A percentile compares a stretch with the other conserved stretches of the same genome.
Evolutionary conservation across 2,797 vertebrate genomes (phyloP).

Genomic region (Taenioides sp.): DNA sequence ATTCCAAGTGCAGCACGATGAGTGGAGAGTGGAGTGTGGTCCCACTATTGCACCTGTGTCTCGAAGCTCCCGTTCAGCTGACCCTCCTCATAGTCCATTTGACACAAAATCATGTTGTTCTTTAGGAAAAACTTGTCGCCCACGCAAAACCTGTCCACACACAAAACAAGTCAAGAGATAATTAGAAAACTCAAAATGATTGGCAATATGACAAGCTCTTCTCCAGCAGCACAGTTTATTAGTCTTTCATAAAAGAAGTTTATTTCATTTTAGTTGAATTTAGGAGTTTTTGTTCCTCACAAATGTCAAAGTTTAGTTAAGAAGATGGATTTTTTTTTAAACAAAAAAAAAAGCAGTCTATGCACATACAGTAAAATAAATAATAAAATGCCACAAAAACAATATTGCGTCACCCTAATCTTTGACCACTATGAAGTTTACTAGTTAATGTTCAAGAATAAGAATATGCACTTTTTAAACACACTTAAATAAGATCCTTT

Average conservation of each 20-base stretch:
- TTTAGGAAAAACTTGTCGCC: constrained; percentile 99
- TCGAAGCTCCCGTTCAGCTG: constrained; percentile 99
- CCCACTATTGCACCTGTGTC: constrained; percentile 94
- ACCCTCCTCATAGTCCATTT: constrained; percentile 99
- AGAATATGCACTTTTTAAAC: too few relatives aligned
- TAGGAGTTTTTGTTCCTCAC: neutral
- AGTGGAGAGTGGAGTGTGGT: constrained; percentile 69
- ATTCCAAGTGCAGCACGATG: constrained; percentile 80
- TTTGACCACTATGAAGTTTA: too few relatives aligned
- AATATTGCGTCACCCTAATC: too few relatives aligned
- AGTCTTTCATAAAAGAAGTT: neutral
- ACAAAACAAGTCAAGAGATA: constrained; percentile 41
- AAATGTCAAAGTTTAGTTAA: neutral
- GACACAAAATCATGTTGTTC: constrained; percentile 99
- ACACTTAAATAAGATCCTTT: neutral
- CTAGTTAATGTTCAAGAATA: too few relatives aligned
- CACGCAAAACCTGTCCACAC: constrained; percentile 91
- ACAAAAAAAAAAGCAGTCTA: too few relatives aligned
- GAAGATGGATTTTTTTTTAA: too few relatives aligned
- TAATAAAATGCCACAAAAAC: too few relatives aligned
- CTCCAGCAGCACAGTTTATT: constrained; percentile 14
- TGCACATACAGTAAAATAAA: too few relatives aligned
- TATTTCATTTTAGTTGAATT: neutral
- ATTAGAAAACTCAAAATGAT: constrained; percentile 38
- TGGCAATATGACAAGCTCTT: constrained; percentile 26